Percentiles rank a stretch among this genome's conserved stretches.
These are phyloP conservation scores for Rousettus madagascariensis DNA, from an alignment of 2,797 vertebrate species.

Conservation along the genomic window DNA sequence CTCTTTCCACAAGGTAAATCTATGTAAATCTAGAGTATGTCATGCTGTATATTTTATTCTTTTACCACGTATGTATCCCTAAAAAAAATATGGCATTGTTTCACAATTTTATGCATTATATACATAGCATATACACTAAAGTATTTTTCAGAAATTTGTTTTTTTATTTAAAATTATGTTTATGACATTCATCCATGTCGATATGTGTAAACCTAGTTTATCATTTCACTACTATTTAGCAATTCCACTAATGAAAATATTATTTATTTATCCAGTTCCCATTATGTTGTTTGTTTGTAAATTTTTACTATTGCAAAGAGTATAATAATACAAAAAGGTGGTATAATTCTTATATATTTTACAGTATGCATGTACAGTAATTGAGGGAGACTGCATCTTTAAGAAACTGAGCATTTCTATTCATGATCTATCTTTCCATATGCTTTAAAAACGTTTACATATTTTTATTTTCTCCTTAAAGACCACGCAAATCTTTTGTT, in stretches of 20 bases:
- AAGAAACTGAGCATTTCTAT: neutral
- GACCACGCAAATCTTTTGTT: neutral
- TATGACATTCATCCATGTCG: neutral
- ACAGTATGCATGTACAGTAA: neutral
- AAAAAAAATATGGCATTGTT: neutral
- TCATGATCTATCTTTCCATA: neutral
- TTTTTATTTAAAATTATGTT: constrained; percentile 1
- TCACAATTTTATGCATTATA: neutral
- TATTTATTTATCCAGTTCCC: neutral
- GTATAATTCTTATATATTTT: neutral
- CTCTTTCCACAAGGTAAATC: neutral
- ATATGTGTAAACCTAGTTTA: neutral
- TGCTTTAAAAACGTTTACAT: neutral
- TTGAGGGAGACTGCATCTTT: neutral
- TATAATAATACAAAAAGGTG: neutral
- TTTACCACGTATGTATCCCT: neutral
- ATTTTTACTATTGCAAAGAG: neutral
- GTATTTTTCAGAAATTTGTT: neutral
- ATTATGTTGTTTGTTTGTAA: neutral
- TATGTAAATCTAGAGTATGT: neutral
- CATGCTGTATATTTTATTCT: neutral
- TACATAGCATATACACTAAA: neutral
- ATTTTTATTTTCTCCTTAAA: neutral
- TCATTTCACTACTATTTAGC: neutral
- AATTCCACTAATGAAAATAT: neutral